Evolutionary conservation across 1,140 invertebrate species (phyloP), one percentile per base, ranked within the genome.

Genomic region (Bombus cullumanus): DNA sequence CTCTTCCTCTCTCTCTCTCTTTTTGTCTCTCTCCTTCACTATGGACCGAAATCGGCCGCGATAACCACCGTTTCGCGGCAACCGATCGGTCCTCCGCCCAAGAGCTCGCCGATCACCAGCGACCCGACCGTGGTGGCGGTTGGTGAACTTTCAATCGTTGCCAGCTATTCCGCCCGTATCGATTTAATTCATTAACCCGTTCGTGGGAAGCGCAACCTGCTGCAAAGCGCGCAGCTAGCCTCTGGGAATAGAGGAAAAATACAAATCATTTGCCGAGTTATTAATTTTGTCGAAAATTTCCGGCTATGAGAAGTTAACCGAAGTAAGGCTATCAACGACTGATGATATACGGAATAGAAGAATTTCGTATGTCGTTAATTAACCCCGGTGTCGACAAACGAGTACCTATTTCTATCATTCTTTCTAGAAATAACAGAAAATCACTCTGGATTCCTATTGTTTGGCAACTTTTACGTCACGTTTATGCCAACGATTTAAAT

Each of bases 121-220:
- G 25, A n/a, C 12, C 69, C 10, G 12, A 2, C 39, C 39, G 28
- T 12, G n/a, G 43, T 57, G 74, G 34, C 47, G 34, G 34, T 76
- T 57, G 47, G 10, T 53, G 59, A 47, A 78, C 66, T 62, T 84
- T 84, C 82, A 79, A 71, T 84, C 82, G 75, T 62, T 84, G n/a
- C 66, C 75, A 79, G 47, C 37, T 59, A 69, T 41, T 59, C 12
- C 31, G 37, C 25, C 18, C 1, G 75, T 59, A 84, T 84, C 82
- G 82, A 84, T 84, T 69, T 71, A 84, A 84, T 84, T 71, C n/a
- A 84, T 71, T 79, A 71, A 79, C 59, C 72, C 6, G 64, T 43
- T 69, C 74, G 43, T 31, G 37, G 80, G 53, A 47, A 62, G 13
- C 47, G 64, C 47, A 25, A 77, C 1, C 62, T 18, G 74, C 22